phyloP scores from a whole-genome alignment of 2,797 vertebrate species.

The Coluber constrictor region DNA sequence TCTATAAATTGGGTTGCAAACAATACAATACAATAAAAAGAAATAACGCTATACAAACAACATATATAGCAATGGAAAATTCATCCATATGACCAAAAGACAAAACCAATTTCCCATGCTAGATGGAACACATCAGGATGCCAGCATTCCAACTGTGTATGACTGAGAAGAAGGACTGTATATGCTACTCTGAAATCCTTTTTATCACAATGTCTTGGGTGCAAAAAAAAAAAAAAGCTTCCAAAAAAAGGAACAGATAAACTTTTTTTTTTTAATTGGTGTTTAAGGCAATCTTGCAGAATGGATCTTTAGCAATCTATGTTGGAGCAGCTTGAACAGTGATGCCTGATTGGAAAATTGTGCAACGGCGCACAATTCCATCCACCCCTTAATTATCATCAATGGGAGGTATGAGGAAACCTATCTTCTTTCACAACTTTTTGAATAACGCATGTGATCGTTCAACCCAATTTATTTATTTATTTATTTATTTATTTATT shows the following conservation, averaged over 20 bases:
- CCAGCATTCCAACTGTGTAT: background rate
- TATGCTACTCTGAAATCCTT: background rate
- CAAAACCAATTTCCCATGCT: background rate
- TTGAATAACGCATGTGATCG: background rate
- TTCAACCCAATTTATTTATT: too few species aligned
- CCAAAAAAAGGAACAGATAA: background rate
- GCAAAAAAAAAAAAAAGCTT: background rate
- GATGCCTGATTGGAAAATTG: background rate
- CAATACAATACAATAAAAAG: background rate
- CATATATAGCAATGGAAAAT: background rate
- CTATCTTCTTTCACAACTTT: background rate
- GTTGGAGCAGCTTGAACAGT: background rate
- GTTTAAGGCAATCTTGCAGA: background rate
- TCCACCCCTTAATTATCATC: background rate
- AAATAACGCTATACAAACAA: background rate
- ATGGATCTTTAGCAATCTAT: background rate
- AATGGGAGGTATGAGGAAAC: background rate
- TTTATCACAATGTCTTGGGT: background rate
- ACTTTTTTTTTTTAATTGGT: background rate
- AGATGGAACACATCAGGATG: background rate
- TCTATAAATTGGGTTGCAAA: background rate
- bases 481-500: too few species aligned
- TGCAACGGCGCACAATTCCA: background rate
- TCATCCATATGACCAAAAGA: background rate
- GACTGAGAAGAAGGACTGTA: background rate